Evolutionary conservation across 2,888 invertebrate species (phyloP).

Genomic region (Dermolepida albohirtum): DNA sequence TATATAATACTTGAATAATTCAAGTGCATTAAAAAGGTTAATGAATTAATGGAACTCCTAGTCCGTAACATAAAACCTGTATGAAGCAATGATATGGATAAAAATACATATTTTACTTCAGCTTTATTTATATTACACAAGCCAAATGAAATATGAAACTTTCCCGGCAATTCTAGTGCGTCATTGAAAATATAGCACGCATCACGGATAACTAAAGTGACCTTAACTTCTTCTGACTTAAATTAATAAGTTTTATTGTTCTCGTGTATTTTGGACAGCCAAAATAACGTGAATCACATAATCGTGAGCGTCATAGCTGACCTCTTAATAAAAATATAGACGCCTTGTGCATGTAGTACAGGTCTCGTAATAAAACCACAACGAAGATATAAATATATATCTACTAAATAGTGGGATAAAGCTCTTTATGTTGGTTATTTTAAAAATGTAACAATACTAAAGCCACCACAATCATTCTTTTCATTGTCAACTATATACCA

Average conservation of each 20-base stretch:
- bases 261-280: constrained; percentile 29
- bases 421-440: constrained; percentile 22
- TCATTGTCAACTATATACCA: too few species aligned
- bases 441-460: constrained; percentile 19
- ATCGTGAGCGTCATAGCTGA: constrained; percentile 22
- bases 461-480: constrained; percentile 1
- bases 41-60: too few species aligned
- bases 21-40: too few species aligned
- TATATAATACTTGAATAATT: too few species aligned
- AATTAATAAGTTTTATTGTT: constrained; percentile 35
- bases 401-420: neutral
- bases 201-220: neutral
- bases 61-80: too few species aligned
- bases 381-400: neutral
- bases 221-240: constrained; percentile 7
- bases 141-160: neutral
- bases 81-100: neutral
- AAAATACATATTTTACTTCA: neutral
- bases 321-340: constrained; percentile 38
- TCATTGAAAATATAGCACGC: neutral
- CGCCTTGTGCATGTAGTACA: constrained; percentile 14
- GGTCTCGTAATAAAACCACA: constrained; percentile 15
- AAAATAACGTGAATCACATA: constrained; percentile 32
- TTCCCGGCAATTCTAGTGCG: neutral
- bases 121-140: too few species aligned